Evolutionary conservation across 2,797 vertebrate genomes (phyloP), one percentile per base, ranked within the genome.

Genomic region (Sparus aurata): DNA sequence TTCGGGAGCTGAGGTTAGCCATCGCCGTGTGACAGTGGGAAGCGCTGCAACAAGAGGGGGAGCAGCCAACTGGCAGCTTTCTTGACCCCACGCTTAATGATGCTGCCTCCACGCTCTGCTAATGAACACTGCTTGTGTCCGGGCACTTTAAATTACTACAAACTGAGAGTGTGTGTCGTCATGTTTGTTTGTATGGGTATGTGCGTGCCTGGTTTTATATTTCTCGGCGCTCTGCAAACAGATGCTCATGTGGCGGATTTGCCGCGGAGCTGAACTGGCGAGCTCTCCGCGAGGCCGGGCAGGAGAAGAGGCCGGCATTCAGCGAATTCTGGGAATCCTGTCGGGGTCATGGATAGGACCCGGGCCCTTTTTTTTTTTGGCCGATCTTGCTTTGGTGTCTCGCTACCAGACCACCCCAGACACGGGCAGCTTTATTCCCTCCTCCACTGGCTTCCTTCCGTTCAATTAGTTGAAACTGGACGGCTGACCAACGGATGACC

Each of bases 401-500:
- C 79, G 73, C 73, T 70, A 41, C 50, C 79, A 82, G 79, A 77
- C 65, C 61, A 45, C 20, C 66, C 63, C 77, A 85, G 68, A 90
- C 83, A 88, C 75, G 74, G 79, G 71, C 76, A 54, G 83, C 74
- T 86, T 88, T 84, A 87, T 84, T 86, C 84, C 62, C 79, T 82
- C 62, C 66, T 80, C 59, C 60, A 52, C 53, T 71, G 61, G 82
- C 83, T 86, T 86, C 80, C 80, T 90, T 87, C 73, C 8, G 11
- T 84, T 92, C 86, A 92, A 72, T 93, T 90, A 92, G 81, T 69
- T 66, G 68, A 88, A 63, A 75, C 84, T 76, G 77, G 82, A 80
- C 67, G n/a, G 79, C 45, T 91, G 88, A 91, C 91, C 89, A 82
- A 18, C 3, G 3, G 62, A 75, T 90, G 89, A 94, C 89, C 91